A percentile compares a stretch with the other conserved stretches of the same genome.
Conservation (phyloP, 2,888 invertebrate genomes). For the Euzophera pinguis region DNA sequence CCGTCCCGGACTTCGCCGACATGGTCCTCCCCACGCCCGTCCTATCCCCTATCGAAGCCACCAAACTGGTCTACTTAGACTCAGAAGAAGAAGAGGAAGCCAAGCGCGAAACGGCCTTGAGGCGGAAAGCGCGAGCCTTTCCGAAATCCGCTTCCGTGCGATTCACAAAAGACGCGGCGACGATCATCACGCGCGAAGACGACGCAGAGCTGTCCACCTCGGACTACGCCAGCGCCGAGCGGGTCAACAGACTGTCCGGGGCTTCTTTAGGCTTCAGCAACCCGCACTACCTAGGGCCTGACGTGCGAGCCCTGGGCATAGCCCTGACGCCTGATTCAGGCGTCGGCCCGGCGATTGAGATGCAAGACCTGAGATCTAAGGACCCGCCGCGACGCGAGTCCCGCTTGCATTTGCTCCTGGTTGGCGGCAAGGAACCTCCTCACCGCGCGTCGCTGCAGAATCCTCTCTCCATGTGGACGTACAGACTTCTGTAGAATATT, state of each 20-base stretch:
- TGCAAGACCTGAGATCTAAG: constrained; percentile 51
- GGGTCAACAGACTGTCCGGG: constrained; percentile 78
- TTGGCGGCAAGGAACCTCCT: constrained; percentile 90
- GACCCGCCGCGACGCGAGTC: constrained; percentile 44
- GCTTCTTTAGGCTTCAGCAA: constrained; percentile 84
- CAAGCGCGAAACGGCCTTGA: constrained; percentile 72
- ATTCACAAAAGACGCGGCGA: constrained; percentile 64
- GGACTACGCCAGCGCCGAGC: constrained; percentile 88
- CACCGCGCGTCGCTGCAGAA: constrained; percentile 87
- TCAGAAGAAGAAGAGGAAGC: constrained; percentile 82
- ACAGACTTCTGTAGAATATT: constrained; percentile 72
- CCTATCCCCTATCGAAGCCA: constrained; percentile 83
- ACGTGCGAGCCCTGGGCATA: constrained; percentile 84
- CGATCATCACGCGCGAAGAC: constrained; percentile 77
- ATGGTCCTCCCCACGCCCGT: constrained; percentile 82
- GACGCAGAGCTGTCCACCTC: constrained; percentile 83
- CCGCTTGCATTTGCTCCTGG: constrained; percentile 63
- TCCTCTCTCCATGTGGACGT: constrained; percentile 89
- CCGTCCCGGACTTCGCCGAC: constrained; percentile 86
- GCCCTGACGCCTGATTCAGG: constrained; percentile 83
- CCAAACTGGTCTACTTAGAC: constrained; percentile 84
- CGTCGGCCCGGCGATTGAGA: constrained; percentile 62
- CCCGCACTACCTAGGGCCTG: constrained; percentile 86
- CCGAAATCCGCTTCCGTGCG: constrained; percentile 79
- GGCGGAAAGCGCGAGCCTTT: constrained; percentile 42